Evolutionary conservation across 1,140 invertebrate genomes (phyloP).

Genomic region (Antheraea pernyi): DNA sequence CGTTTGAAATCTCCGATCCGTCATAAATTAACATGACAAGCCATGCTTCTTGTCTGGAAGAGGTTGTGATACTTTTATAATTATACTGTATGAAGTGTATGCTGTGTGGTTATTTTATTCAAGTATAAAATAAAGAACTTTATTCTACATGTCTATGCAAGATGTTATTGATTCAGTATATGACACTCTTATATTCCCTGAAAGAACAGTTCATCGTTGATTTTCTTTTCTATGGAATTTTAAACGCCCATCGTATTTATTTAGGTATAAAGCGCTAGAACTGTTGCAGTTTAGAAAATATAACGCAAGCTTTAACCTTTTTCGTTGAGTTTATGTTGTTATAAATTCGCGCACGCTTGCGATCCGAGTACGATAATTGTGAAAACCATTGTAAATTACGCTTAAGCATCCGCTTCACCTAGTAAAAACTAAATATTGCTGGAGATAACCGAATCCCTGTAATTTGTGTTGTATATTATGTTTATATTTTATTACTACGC

Average conservation of each 20-base stretch:
- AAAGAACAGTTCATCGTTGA: too few species aligned
- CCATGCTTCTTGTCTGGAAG: too few species aligned
- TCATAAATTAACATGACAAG: too few species aligned
- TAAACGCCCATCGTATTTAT: conserved; percentile 24
- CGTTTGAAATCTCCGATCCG: too few species aligned
- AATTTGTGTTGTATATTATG: not conserved
- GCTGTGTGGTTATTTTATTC: too few species aligned
- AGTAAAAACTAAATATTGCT: conserved; percentile 8
- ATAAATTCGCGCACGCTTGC: conserved; percentile 39
- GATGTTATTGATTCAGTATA: too few species aligned
- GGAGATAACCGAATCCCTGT: conserved; percentile 8
- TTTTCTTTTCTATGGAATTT: not conserved
- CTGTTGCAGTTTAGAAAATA: conserved; percentile 22
- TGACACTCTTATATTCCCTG: too few species aligned
- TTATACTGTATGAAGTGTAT: too few species aligned
- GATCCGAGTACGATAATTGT: conserved; percentile 35
- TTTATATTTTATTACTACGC: not conserved
- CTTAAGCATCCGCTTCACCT: conserved; percentile 14
- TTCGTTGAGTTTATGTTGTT: conserved; percentile 38
- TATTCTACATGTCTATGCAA: too few species aligned
- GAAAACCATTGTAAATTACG: conserved; percentile 26
- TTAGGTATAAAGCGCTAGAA: conserved; percentile 27
- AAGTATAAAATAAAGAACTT: too few species aligned
- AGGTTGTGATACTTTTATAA: too few species aligned
- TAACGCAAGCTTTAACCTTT: conserved; percentile 32